phyloP scores from a whole-genome alignment of 2,797 vertebrate genomes.

The Pteropus rufus region DNA sequence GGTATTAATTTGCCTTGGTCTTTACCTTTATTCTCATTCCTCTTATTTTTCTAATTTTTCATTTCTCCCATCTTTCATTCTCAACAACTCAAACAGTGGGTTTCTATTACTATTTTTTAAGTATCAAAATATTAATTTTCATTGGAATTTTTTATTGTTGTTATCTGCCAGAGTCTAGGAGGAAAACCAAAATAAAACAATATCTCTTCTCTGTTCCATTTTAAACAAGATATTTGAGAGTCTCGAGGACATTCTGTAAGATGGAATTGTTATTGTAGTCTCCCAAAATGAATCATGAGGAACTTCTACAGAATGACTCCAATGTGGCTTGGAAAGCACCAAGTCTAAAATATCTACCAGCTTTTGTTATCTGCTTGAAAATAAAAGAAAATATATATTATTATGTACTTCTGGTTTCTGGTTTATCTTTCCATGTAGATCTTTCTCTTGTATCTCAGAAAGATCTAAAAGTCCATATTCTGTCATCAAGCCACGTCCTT shows the following conservation, averaged over 20 bases:
- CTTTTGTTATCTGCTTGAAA: background rate
- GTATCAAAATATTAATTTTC: background rate
- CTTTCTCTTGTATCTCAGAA: background rate
- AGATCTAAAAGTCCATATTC: background rate
- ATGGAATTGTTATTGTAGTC: conserved; percentile 42
- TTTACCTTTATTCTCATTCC: background rate
- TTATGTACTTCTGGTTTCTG: background rate
- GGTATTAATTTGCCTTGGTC: background rate
- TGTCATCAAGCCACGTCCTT: background rate
- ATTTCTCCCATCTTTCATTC: background rate
- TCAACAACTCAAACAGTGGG: background rate
- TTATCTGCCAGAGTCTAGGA: background rate
- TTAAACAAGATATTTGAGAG: background rate
- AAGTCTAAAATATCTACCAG: background rate
- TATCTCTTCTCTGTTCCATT: background rate
- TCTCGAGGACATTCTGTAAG: background rate
- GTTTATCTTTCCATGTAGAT: background rate
- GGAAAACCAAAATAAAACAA: background rate
- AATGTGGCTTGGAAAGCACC: background rate
- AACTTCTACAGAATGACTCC: conserved; percentile 41
- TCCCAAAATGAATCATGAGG: conserved; percentile 13
- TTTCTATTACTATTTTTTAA: background rate
- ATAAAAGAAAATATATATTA: background rate
- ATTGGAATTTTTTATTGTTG: background rate
- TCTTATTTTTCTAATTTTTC: background rate